Evolutionary conservation across 2,113 vertebrate species (phyloP).

Genomic region (Cervus canadensis): DNA sequence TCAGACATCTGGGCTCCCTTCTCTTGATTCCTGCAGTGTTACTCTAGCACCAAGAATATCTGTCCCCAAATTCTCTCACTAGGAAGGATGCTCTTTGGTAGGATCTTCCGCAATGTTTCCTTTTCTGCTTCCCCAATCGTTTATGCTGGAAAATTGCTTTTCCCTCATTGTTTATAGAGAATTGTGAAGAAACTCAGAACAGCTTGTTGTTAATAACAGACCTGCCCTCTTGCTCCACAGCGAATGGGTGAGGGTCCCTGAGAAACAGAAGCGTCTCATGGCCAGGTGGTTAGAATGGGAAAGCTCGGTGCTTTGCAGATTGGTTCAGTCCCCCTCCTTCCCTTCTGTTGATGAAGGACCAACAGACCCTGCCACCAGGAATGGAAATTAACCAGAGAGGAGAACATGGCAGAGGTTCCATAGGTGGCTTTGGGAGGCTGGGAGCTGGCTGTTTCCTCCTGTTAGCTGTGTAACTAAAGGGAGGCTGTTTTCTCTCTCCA

Average conservation of each 20-base stretch:
- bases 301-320: neutral
- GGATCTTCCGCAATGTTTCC: neutral
- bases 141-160: neutral
- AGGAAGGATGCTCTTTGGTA: neutral
- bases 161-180: neutral
- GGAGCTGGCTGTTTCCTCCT: neutral
- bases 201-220: neutral
- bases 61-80: neutral
- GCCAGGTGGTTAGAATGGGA: neutral
- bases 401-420: accelerated
- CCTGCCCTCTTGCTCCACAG: neutral
- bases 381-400: neutral
- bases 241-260: too few relatives aligned
- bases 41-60: too few relatives aligned
- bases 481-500: neutral
- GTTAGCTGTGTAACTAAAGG: neutral
- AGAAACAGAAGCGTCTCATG: neutral
- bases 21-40: neutral
- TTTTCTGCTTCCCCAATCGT: neutral
- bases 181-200: neutral
- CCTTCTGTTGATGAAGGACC: neutral
- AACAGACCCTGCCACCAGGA: neutral
- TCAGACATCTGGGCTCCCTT: neutral
- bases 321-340: neutral
- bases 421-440: neutral